Percentiles rank a stretch among this genome's conserved stretches.
Evolutionary conservation across 1,140 invertebrate species (phyloP).

Genomic region (Ericerus pela): DNA sequence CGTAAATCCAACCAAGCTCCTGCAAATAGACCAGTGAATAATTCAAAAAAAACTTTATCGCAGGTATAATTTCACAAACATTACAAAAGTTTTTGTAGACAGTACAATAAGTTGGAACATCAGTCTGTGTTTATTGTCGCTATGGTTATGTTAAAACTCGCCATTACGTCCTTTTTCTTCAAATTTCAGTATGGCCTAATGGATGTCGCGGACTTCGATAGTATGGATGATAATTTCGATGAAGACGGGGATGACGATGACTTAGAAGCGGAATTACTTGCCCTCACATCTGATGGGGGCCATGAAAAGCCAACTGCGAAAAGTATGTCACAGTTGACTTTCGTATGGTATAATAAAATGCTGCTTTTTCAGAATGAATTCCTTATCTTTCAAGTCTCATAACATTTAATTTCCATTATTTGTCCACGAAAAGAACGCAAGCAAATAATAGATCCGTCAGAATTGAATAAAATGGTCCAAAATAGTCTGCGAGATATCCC

Average conservation of each 20-base stretch:
- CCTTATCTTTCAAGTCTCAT: too few species aligned
- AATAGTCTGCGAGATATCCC: slow-evolving; percentile 41
- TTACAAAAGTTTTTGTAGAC: neutral
- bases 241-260: slow-evolving; percentile 49
- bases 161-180: slow-evolving; percentile 2
- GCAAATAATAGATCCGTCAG: slow-evolving; percentile 19
- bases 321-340: slow-evolving; percentile 10
- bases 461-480: slow-evolving; percentile 55
- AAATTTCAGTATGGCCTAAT: slow-evolving; percentile 53
- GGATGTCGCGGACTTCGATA: slow-evolving; percentile 51
- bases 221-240: slow-evolving; percentile 35
- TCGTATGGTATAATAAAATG: slow-evolving; percentile 17
- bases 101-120: neutral
- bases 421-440: neutral
- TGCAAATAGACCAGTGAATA: neutral
- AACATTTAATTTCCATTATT: neutral
- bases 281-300: slow-evolving; percentile 42
- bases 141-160: neutral
- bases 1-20: neutral
- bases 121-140: neutral
- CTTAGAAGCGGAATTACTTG: slow-evolving; percentile 70
- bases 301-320: slow-evolving; percentile 17
- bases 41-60: neutral
- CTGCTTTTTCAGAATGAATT: too few species aligned
- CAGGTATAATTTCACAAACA: neutral